Conservation (phyloP, 2,888 invertebrate genomes). For the Dysmachus trigonus region DNA sequence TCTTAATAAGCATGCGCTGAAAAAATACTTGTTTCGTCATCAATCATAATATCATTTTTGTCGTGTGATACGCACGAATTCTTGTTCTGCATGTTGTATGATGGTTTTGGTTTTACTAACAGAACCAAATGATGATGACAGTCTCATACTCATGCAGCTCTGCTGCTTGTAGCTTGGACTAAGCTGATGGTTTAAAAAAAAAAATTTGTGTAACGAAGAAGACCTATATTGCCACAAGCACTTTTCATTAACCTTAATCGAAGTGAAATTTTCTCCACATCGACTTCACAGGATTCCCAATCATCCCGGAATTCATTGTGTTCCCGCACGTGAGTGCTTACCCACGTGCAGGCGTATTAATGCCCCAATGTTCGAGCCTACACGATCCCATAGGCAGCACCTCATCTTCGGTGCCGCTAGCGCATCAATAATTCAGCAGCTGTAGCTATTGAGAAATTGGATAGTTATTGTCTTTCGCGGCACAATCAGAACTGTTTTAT, state of each 20-base stretch:
- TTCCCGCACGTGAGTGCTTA: background rate
- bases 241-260: background rate
- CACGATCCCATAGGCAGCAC: background rate
- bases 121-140: no score
- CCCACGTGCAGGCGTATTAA: background rate
- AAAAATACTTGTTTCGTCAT: no score
- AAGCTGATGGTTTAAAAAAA: no score
- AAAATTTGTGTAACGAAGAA: background rate
- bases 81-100: no score
- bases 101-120: no score
- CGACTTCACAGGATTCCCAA: background rate
- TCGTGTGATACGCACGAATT: no score
- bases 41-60: no score
- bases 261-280: background rate
- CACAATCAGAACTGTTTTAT: constrained; percentile 5
- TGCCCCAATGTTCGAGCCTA: background rate
- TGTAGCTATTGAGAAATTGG: constrained; percentile 12
- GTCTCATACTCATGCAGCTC: no score
- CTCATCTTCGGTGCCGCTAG: background rate
- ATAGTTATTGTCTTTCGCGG: constrained; percentile 11
- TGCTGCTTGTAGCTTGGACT: no score
- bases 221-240: background rate
- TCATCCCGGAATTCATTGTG: background rate
- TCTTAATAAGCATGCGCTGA: no score
- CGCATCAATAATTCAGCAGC: constrained; percentile 11